A percentile compares a stretch with the other conserved stretches of the same genome.
These are phyloP conservation scores for Dicrurus megarhynchus DNA, from an alignment of 2,113 vertebrate species.

Conservation along the genomic window DNA sequence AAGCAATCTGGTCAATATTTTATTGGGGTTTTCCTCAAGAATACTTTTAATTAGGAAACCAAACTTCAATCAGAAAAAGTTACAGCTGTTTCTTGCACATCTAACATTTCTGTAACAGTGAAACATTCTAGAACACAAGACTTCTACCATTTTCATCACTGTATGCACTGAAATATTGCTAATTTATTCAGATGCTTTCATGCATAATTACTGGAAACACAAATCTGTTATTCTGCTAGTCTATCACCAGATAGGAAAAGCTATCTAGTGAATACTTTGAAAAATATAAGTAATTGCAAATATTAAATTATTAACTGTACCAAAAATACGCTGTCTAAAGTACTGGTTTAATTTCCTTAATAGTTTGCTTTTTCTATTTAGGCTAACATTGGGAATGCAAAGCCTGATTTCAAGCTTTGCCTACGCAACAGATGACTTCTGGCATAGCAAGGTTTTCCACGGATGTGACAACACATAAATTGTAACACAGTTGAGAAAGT, in stretches of 20 bases:
- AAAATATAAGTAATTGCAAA: not conserved
- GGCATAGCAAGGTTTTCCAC: not conserved
- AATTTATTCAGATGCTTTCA: conserved; percentile 31
- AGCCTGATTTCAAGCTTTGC: not conserved
- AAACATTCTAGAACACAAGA: not conserved
- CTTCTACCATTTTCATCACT: conserved; percentile 9
- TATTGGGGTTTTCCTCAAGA: not conserved
- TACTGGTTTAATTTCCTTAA: not conserved
- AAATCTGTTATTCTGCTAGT: conserved; percentile 20
- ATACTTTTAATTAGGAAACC: not conserved
- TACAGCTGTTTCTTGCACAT: not conserved
- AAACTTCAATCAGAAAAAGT: not conserved
- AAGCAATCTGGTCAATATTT: not conserved
- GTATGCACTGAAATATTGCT: not conserved
- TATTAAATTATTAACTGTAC: not conserved
- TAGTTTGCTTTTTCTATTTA: not conserved
- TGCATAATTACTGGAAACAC: conserved; percentile 41
- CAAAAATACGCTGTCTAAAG: not conserved
- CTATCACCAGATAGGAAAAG: not conserved
- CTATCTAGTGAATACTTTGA: not conserved
- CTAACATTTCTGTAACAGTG: not conserved
- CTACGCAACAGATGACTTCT: not conserved
- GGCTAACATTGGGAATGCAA: not conserved
- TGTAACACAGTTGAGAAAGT: not conserved
- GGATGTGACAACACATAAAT: not conserved